A percentile compares a stretch with the other conserved stretches of the same genome.
These are phyloP conservation scores for Larimichthys polyactis DNA, from an alignment of 2,113 vertebrate genomes.

Conservation along the genomic window DNA sequence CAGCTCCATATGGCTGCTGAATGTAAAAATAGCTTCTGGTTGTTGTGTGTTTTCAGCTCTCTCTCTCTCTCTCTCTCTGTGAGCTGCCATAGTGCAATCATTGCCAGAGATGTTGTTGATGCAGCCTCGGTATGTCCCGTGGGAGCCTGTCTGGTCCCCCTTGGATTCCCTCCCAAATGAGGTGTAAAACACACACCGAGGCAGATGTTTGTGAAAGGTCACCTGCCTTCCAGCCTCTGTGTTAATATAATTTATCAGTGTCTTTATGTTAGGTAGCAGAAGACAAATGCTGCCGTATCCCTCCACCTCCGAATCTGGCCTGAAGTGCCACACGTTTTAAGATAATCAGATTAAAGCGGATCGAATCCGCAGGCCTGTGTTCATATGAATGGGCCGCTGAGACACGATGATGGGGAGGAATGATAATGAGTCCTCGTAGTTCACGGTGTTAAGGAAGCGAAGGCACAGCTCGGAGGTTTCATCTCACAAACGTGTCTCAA, in stretches of 20 bases:
- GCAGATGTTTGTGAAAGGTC: conserved; percentile 59
- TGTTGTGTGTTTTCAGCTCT: background rate
- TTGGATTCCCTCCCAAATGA: conserved; percentile 48
- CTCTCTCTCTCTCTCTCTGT: conserved; percentile 12
- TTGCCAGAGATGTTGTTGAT: conserved; percentile 55
- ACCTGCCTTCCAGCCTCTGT: conserved; percentile 18
- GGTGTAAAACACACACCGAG: conserved; percentile 29
- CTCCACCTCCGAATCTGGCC: background rate
- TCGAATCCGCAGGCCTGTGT: conserved; percentile 52
- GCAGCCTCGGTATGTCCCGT: conserved; percentile 18
- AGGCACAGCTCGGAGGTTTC: background rate
- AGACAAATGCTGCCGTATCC: conserved; percentile 7
- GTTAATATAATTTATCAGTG: background rate
- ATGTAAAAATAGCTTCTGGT: conserved; percentile 53
- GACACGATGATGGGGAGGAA: conserved; percentile 56
- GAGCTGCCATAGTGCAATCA: conserved; percentile 33
- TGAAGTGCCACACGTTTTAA: conserved; percentile 24
- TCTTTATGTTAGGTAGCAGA: background rate
- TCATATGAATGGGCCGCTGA: conserved; percentile 54
- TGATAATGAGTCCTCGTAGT: conserved; percentile 67
- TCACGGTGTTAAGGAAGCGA: background rate
- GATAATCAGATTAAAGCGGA: conserved; percentile 70
- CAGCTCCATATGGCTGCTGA: conserved; percentile 36
- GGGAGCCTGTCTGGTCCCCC: conserved; percentile 23
- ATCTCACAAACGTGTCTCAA: background rate